Base-by-base conservation (phyloP, 2,797 vertebrate genomes). In the Tauraco hartlaubi region DNA sequence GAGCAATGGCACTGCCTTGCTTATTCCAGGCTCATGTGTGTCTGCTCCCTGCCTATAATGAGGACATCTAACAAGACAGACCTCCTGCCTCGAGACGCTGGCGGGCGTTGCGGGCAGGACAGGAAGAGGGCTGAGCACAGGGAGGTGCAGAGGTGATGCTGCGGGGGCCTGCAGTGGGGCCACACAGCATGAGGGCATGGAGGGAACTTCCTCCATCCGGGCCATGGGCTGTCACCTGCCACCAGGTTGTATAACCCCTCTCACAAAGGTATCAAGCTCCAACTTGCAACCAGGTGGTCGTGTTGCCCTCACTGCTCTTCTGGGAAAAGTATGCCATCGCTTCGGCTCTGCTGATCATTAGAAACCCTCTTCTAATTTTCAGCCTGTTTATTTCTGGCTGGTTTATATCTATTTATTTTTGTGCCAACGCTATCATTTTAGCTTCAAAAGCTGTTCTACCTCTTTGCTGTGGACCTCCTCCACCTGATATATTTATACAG, bases 401-500 rank as follows among this genome's bases (percentile, higher is more conserved):
- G 14, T 76, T 88, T 96, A 8, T 76, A 2, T 88, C 55, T 92
- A 4, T 95, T 96, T 96, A 55, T 92, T 96, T 93, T 88, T 59
- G 55, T 93, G 77, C 90, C 86, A 93, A 20, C 0, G 0, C 80
- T 76, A 49, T 95, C 80, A 1, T 74, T 96, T 75, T 29, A 75
- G 92, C 85, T 92, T 86, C 73, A 55, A 31, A 94, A 93, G 92
- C 95, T 96, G 88, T 90, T 90, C 88, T 90, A 93, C 93, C 95
- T 93, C 94, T 93, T 76, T 95, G 83, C 83, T 52, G 0, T 3
- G 54, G 94, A 10, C 88, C 93, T 97, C 92, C 95, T 96, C 95
- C 93, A 94, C 96, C 94, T 94, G 95, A 1, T 88, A 85, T 96
- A 96, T 97, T 97, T 96, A 81, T 96, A 94, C 44, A 88, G 51